Percentiles rank a stretch among this genome's conserved stretches.
Conservation (phyloP, 2,113 vertebrate species). For the Eonycteris spelaea region DNA sequence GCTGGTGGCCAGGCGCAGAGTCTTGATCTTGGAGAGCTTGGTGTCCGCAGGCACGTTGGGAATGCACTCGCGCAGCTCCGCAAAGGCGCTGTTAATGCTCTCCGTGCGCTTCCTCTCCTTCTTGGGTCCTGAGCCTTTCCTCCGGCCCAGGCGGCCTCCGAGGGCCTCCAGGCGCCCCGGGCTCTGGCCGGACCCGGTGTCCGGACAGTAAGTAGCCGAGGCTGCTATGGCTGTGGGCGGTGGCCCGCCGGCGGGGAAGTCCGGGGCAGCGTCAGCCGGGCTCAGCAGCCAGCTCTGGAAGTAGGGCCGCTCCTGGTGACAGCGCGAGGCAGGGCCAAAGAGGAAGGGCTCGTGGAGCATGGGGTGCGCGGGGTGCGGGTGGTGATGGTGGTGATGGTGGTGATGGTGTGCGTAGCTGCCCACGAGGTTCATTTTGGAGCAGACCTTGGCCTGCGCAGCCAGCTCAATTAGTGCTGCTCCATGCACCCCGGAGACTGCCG, state of each 20-base stretch:
- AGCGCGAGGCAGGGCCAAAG: slow-evolving; percentile 87
- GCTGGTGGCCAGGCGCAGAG: slow-evolving; percentile 90
- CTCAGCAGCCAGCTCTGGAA: slow-evolving; percentile 94
- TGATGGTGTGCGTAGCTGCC: slow-evolving; percentile 90
- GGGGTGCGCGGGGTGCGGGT: slow-evolving; percentile 83
- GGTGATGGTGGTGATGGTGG: slow-evolving; percentile 83
- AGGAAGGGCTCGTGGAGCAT: slow-evolving; percentile 94
- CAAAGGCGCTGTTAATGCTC: slow-evolving; percentile 93
- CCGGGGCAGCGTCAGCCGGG: slow-evolving; percentile 86
- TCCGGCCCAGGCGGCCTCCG: slow-evolving; percentile 85
- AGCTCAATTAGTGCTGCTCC: slow-evolving; percentile 55
- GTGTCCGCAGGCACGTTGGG: slow-evolving; percentile 93
- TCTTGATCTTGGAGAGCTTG: slow-evolving; percentile 93
- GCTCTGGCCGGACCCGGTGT: slow-evolving; percentile 80
- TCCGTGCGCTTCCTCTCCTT: slow-evolving; percentile 94
- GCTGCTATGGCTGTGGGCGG: slow-evolving; percentile 73
- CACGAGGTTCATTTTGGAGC: slow-evolving; percentile 92
- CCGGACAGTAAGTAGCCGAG: slow-evolving; percentile 75
- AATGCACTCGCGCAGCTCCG: slow-evolving; percentile 91
- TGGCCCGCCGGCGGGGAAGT: slow-evolving; percentile 85
- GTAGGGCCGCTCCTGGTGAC: slow-evolving; percentile 89
- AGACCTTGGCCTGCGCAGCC: slow-evolving; percentile 69
- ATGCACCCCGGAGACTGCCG: slow-evolving; percentile 48
- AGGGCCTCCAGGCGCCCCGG: slow-evolving; percentile 85
- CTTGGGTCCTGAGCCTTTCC: slow-evolving; percentile 89